Base-by-base conservation (phyloP, 53 echinoderm and acorn worm genomes). In the Stichopus horrens region DNA sequence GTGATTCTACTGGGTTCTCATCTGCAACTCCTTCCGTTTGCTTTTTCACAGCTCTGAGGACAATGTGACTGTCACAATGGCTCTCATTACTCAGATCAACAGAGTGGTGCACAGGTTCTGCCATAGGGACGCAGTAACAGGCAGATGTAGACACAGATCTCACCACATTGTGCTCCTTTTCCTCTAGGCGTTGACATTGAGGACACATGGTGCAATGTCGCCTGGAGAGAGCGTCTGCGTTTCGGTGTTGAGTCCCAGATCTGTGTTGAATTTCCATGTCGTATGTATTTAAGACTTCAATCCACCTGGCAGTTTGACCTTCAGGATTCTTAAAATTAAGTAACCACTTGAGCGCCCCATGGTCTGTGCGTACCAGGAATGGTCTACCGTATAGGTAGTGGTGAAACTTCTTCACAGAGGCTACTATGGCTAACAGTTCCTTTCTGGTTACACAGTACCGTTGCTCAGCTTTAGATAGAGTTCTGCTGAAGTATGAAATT, bases 341-440 rank as follows among this genome's bases (percentile, higher is more conserved):
- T 13, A 94, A 63, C 94, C 94, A 93, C 21, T 74, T 77, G 11
- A 93, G 56, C 13, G 89, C 82, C 7, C 80, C 79, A 83, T 93
- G 93, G 76, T 90, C 92, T 10, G 88, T 89, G 56, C 92, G 53
- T 20, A 92, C 54, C 14, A 58, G 55, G 78, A 93, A 88, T 52
- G 83, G 58, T 21, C 75, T 76, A 7, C 93, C 93, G 20, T 89
- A 81, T 16, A 93, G 9, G 54, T 93, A 93, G 53, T 88, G 93
- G 21, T 75, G 88, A 66, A 90, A 91, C 63, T 91, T 54, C 76
- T 89, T 76, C 9, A 93, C 88, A 13, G 78, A 55, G 16, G 9
- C 21, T 7, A 93, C 88, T 9, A 93, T 83, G 7, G 93, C 91
- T 4, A 93, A 77, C 57, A 93, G 59, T 51, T 93, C 91, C 52